A percentile compares a stretch with the other conserved stretches of the same genome.
Conservation (phyloP, 2,888 invertebrate species). For the Aphodius sticticus region DNA sequence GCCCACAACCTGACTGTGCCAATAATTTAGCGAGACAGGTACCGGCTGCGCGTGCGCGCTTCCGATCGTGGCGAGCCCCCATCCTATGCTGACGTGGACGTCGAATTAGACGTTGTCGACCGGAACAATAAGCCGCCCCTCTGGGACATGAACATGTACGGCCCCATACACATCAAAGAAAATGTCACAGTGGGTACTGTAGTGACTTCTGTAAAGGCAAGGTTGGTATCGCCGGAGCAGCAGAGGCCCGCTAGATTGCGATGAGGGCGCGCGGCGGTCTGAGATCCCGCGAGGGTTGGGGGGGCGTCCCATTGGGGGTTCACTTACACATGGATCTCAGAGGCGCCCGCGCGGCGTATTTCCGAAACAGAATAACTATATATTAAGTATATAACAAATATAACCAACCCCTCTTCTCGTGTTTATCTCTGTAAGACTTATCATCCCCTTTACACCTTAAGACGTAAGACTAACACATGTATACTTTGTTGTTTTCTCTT, state of each 20-base stretch:
- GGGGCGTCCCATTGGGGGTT: constrained; percentile 44
- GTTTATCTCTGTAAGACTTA: constrained; percentile 45
- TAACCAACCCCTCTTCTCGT: constrained; percentile 50
- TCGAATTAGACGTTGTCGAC: constrained; percentile 98
- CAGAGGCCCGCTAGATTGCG: constrained; percentile 23
- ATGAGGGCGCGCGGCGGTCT: constrained; percentile 60
- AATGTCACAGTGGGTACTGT: constrained; percentile 99
- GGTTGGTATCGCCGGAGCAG: constrained; percentile 77
- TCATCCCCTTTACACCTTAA: constrained; percentile 37
- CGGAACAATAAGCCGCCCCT: constrained; percentile 98
- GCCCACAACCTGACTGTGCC: constrained; percentile 72
- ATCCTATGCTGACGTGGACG: constrained; percentile 94
- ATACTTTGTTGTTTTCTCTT: constrained; percentile 19
- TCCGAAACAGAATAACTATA: neutral
- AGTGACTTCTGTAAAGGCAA: constrained; percentile 98
- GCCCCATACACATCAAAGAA: constrained; percentile 98
- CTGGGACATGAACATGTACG: constrained; percentile 95
- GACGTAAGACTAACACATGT: neutral
- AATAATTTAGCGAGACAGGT: constrained; percentile 92
- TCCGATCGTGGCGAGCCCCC: constrained; percentile 93
- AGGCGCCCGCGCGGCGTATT: constrained; percentile 31
- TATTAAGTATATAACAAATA: constrained; percentile 4
- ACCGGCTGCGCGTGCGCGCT: constrained; percentile 95
- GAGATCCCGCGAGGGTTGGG: constrained; percentile 58
- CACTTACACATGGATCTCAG: constrained; percentile 40